A percentile compares a stretch with the other conserved stretches of the same genome.
Evolutionary conservation across 2,797 vertebrate species (phyloP).

Genomic region (Hipposideros larvatus): DNA sequence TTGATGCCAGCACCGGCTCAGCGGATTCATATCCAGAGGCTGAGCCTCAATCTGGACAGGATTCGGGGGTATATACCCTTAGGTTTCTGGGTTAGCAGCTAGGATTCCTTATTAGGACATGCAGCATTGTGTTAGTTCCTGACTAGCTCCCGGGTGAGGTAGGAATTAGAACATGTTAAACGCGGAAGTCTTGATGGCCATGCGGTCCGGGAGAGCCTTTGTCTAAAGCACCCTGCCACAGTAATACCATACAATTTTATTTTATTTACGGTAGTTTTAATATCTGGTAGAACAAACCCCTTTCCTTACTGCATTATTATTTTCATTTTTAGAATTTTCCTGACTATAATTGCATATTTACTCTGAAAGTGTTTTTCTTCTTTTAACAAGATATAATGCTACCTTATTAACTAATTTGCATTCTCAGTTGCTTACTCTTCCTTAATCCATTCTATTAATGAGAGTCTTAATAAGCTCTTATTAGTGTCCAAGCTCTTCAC

Average conservation of each 20-base stretch:
- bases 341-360: conserved; percentile 34
- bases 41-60: too few relatives aligned
- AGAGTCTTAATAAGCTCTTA: conserved; percentile 37
- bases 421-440: conserved; percentile 40
- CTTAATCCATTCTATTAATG: conserved; percentile 52
- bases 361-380: conserved; percentile 51
- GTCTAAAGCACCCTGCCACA: background rate
- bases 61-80: too few relatives aligned
- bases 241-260: background rate
- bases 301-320: conserved; percentile 25
- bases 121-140: too few relatives aligned
- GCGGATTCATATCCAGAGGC: too few relatives aligned
- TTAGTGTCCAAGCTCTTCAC: conserved; percentile 58
- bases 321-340: conserved; percentile 58
- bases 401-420: conserved; percentile 47
- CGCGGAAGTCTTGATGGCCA: too few relatives aligned
- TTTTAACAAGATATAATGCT: conserved; percentile 42
- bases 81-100: too few relatives aligned
- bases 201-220: too few relatives aligned
- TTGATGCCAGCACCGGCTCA: too few relatives aligned
- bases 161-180: too few relatives aligned
- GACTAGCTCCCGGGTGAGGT: too few relatives aligned
- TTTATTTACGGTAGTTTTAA: conserved; percentile 49
- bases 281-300: conserved; percentile 37
- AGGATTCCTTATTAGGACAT: too few relatives aligned